These are phyloP conservation scores for Cataglyphis rosenhaueri DNA, from an alignment of 2,888 invertebrate species.

Conservation along the genomic window DNA sequence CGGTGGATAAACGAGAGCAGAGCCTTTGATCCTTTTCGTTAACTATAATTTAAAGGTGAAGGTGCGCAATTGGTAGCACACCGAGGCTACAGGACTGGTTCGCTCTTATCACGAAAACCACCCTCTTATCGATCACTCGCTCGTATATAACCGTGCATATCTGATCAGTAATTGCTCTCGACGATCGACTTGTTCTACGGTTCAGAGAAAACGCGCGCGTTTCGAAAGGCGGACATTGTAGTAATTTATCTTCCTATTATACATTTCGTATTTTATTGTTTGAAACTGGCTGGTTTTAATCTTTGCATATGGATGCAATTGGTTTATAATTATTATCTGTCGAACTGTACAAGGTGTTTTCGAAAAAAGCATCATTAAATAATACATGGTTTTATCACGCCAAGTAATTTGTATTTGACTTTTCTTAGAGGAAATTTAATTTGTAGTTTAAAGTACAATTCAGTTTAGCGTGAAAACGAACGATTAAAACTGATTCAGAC, in stretches of 20 bases:
- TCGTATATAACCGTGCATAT: conserved; percentile 55
- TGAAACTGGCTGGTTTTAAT: conserved; percentile 1
- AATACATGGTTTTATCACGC: conserved; percentile 8
- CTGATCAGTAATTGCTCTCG: conserved; percentile 40
- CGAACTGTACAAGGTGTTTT: not conserved
- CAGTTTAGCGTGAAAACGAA: not conserved
- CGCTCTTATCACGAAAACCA: conserved; percentile 38
- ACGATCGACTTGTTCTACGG: conserved; percentile 33
- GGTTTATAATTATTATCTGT: conserved; percentile 6
- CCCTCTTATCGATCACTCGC: conserved; percentile 57
- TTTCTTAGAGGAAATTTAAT: conserved; percentile 22
- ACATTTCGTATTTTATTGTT: conserved; percentile 32
- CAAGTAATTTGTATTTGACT: conserved; percentile 20
- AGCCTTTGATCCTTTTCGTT: conserved; percentile 70
- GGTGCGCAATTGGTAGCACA: conserved; percentile 46
- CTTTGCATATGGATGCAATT: not conserved
- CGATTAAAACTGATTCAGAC: conserved; percentile 5
- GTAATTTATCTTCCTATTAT: conserved; percentile 31
- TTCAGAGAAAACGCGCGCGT: not conserved
- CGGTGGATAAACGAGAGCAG: conserved; percentile 50
- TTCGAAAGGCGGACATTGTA: conserved; percentile 18
- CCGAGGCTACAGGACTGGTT: conserved; percentile 30
- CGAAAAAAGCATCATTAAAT: not conserved
- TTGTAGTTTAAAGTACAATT: conserved; percentile 11
- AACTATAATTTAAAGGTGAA: conserved; percentile 64